Base-by-base conservation (phyloP, 2,797 vertebrate genomes). In the Macropodus opercularis region DNA sequence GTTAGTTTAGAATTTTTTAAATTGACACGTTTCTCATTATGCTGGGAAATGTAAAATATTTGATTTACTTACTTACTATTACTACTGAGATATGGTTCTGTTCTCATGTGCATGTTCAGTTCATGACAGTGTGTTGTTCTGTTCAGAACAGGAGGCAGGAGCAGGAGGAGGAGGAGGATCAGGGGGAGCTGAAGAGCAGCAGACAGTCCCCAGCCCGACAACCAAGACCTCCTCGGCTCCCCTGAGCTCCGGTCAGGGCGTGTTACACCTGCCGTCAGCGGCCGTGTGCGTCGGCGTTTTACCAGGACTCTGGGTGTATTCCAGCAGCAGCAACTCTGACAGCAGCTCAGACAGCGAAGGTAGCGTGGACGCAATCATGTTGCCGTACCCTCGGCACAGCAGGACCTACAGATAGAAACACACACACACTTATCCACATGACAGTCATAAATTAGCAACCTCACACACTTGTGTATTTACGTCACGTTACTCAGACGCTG, bases 331-430 rank as follows among this genome's bases (percentile, higher is more conserved):
- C 9, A 96, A 99, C 72, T 98, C 97, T 0, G 96, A 99, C 85
- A 98, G 96, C 87, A 99, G 98, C 92, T 97, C 95, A 0, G 97
- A 99, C 88, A 96, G 97, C 1, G 96, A 99, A 89, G 95, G 95
- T 93, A 98, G 94, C 27, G 95, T 95, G 85, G 94, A 94, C 10
- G 92, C 94, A 70, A 94, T 94, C 87, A 94, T 95, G 93, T 95
- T 77, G 93, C 94, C 67, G 48, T 88, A 89, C 92, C 93, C 85
- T 41, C 87, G 88, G 84, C 89, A 83, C 66, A 80, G 71, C 85
- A 89, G 87, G 75, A 87, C 89, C 65, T 90, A 90, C 87, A 90
- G 90, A 92, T 92, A 92, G 55, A 51, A 10, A 51, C 36, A 48
- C 23, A 52, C 21, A 13, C 9, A 56, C 17, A 17, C 29, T 52